phyloP scores from a whole-genome alignment of 2,888 invertebrate species.

The Eustalomyia histrio region DNA sequence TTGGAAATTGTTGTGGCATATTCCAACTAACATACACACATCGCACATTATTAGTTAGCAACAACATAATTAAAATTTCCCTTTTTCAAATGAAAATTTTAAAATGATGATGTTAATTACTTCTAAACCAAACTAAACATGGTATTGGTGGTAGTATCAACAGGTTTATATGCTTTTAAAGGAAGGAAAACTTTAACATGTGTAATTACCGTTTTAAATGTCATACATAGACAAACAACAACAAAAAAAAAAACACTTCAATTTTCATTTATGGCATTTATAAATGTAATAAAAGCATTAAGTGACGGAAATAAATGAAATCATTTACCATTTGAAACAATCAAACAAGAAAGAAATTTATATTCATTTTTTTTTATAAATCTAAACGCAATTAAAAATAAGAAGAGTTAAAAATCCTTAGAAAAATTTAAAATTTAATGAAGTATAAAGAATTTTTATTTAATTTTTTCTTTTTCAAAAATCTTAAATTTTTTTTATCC shows the following conservation, averaged over 20 bases:
- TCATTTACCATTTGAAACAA: conserved; percentile 78
- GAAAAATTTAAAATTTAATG: not conserved
- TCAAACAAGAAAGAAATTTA: conserved; percentile 79
- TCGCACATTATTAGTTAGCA: not conserved
- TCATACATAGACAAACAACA: conserved; percentile 3
- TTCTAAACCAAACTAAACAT: conserved; percentile 35
- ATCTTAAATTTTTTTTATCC: not conserved
- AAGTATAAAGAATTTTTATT: not conserved
- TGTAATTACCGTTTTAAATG: conserved; percentile 32
- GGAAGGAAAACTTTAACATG: conserved; percentile 45
- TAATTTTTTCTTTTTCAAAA: no score
- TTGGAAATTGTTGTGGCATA: conserved; percentile 52
- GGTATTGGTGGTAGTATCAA: not conserved
- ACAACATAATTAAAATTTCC: conserved; percentile 41
- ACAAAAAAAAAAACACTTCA: conserved; percentile 44
- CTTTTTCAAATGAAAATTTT: not conserved
- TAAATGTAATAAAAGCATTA: conserved; percentile 36
- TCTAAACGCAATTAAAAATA: conserved; percentile 19
- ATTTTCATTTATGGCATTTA: conserved; percentile 47
- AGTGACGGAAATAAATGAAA: conserved; percentile 74
- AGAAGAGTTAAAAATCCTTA: conserved; percentile 37
- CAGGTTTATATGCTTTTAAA: not conserved
- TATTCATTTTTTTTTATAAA: conserved; percentile 63
- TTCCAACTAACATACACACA: conserved; percentile 14
- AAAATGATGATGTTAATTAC: conserved; percentile 43